phyloP scores from a whole-genome alignment of 2,888 invertebrate species.

The Nasonovia ribisnigri region DNA sequence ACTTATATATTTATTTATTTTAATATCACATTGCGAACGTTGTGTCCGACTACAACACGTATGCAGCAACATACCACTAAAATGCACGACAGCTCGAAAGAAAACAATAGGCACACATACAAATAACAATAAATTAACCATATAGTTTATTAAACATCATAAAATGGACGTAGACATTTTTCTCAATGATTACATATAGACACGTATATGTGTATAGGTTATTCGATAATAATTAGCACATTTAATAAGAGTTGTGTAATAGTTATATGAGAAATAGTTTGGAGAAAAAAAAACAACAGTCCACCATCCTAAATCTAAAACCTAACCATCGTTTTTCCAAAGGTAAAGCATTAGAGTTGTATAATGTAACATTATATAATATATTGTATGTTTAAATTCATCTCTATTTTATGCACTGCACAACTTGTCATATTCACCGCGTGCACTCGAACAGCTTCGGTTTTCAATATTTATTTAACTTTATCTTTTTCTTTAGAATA shows the following conservation, averaged over 20 bases:
- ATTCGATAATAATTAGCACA: background rate
- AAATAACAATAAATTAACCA: background rate
- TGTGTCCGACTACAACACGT: background rate
- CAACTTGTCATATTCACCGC: slow-evolving; percentile 1
- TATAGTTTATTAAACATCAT: background rate
- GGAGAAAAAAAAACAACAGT: background rate
- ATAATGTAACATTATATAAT: background rate
- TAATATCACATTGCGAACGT: background rate
- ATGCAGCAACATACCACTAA: background rate
- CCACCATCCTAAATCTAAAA: no score
- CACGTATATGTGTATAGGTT: no score
- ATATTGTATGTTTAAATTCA: background rate
- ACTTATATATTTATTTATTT: background rate
- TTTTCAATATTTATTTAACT: slow-evolving; percentile 20
- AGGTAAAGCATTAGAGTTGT: background rate
- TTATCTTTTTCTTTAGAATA: background rate
- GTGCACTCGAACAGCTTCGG: background rate
- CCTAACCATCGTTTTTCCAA: background rate
- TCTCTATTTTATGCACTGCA: background rate
- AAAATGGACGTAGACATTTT: background rate
- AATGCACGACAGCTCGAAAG: background rate
- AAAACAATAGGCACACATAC: background rate
- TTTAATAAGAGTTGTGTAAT: background rate
- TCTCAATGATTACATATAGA: background rate
- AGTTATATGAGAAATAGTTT: background rate